Evolutionary conservation across 2,797 vertebrate genomes (phyloP).

Genomic region (Chromis chromis): DNA sequence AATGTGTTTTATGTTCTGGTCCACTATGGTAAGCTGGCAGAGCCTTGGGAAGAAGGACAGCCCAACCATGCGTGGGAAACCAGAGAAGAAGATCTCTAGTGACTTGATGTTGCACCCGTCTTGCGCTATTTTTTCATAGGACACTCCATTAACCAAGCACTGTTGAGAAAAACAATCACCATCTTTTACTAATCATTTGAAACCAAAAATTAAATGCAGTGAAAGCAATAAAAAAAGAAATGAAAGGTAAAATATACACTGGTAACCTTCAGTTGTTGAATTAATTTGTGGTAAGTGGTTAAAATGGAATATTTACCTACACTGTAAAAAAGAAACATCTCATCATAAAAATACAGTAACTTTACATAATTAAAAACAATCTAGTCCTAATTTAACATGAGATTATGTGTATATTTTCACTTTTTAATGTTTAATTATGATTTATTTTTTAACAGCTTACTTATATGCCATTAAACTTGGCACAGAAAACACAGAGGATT

Average conservation of each 20-base stretch:
- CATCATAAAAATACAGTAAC: no score
- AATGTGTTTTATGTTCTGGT: constrained; percentile 84
- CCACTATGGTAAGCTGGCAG: constrained; percentile 85
- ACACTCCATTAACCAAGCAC: constrained; percentile 87
- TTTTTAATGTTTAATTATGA: no score
- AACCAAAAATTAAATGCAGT: neutral
- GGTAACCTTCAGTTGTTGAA: neutral
- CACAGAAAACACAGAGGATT: no score
- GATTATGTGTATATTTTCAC: no score
- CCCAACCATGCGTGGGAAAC: constrained; percentile 85
- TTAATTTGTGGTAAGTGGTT: neutral
- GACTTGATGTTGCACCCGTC: constrained; percentile 77
- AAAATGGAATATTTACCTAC: neutral
- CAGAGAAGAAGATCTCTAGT: constrained; percentile 90
- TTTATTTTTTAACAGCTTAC: no score
- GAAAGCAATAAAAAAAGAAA: neutral
- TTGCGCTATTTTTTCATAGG: constrained; percentile 82
- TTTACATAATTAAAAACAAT: no score
- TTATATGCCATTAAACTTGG: no score
- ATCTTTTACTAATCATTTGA: neutral
- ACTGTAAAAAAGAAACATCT: no score
- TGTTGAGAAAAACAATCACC: constrained; percentile 61
- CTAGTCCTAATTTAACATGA: no score
- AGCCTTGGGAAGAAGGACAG: constrained; percentile 86
- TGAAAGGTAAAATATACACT: neutral